Conservation (phyloP, 2,888 invertebrate genomes). For the Carcina quercana region DNA sequence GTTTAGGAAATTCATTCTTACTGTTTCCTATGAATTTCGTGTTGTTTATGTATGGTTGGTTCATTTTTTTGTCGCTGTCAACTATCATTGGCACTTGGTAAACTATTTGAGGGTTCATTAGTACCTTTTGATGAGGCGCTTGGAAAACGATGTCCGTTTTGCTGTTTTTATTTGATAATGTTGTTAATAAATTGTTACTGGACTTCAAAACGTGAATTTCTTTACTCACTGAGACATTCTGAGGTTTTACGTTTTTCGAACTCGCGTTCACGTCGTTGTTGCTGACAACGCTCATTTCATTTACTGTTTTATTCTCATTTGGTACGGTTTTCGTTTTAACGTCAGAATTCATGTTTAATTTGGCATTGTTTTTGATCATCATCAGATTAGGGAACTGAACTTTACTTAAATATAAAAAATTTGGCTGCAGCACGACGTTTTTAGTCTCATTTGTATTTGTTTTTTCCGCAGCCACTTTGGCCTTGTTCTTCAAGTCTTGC, state of each 20-base stretch:
- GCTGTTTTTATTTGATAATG: slow-evolving; percentile 33
- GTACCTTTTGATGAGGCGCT: slow-evolving; percentile 47
- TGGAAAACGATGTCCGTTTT: slow-evolving; percentile 43
- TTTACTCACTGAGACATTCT: slow-evolving; percentile 28
- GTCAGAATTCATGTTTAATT: slow-evolving; percentile 31
- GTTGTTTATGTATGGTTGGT: slow-evolving; percentile 31
- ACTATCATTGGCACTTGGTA: slow-evolving; percentile 59
- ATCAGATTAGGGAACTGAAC: slow-evolving; percentile 63
- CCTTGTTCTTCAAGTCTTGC: slow-evolving; percentile 48
- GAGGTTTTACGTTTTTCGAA: slow-evolving; percentile 26
- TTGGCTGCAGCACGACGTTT: slow-evolving; percentile 56
- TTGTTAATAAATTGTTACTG: slow-evolving; percentile 34
- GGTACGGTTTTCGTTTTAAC: slow-evolving; percentile 29
- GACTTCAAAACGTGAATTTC: slow-evolving; percentile 49
- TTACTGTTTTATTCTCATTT: slow-evolving; percentile 40
- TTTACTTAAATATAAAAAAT: slow-evolving; percentile 61
- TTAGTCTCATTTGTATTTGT: slow-evolving; percentile 37
- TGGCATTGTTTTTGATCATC: slow-evolving; percentile 57
- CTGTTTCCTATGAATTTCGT: slow-evolving; percentile 30
- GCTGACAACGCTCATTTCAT: slow-evolving; percentile 22
- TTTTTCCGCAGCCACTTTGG: slow-evolving; percentile 33
- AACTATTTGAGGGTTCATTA: slow-evolving; percentile 54
- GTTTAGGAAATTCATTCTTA: slow-evolving; percentile 37
- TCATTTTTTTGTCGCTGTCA: slow-evolving; percentile 41
- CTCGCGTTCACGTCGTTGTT: slow-evolving; percentile 17